Conservation (phyloP, 2,888 invertebrate genomes). For the Spodoptera picta region DNA sequence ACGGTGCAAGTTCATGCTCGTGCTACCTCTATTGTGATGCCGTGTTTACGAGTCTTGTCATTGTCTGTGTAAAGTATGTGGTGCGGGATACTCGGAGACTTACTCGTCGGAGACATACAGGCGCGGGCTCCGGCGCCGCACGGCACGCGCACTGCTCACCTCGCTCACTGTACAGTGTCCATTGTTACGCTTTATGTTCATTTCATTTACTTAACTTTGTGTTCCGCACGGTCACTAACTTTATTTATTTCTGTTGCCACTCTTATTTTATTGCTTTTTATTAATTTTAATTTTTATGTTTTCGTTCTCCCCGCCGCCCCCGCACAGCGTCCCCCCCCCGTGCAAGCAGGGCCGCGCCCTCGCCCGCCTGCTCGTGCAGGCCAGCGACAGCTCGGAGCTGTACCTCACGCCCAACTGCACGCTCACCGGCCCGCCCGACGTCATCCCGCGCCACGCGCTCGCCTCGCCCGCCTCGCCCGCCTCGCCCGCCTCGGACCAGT, state of each 20-base stretch:
- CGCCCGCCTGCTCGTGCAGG: conserved; percentile 72
- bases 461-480: conserved; percentile 60
- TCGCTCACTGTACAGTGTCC: conserved; percentile 57
- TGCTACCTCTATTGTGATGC: conserved; percentile 25
- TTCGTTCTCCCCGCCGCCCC: conserved; percentile 54
- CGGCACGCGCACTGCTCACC: neutral
- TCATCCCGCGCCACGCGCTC: conserved; percentile 70
- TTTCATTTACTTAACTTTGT: conserved; percentile 50
- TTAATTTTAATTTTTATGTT: conserved; percentile 73
- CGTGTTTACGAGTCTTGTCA: conserved; percentile 19
- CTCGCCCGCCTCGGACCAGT: conserved; percentile 67
- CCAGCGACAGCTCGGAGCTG: conserved; percentile 71
- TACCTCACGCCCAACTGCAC: conserved; percentile 79
- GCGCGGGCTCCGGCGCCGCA: conserved; percentile 19
- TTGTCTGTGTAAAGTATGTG: conserved; percentile 10
- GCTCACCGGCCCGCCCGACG: conserved; percentile 75
- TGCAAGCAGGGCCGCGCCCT: conserved; percentile 67
- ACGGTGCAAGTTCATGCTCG: conserved; percentile 6
- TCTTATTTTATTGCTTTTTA: conserved; percentile 65
- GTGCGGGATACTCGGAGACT: conserved; percentile 12
- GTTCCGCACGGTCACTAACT: conserved; percentile 75
- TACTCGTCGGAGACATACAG: conserved; percentile 3
- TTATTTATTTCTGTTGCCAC: conserved; percentile 53
- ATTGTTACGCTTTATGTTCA: conserved; percentile 41
- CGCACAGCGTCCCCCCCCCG: conserved; percentile 67